Evolutionary conservation across 1,140 invertebrate species (phyloP).

Genomic region (Melipona quadrifasciata): DNA sequence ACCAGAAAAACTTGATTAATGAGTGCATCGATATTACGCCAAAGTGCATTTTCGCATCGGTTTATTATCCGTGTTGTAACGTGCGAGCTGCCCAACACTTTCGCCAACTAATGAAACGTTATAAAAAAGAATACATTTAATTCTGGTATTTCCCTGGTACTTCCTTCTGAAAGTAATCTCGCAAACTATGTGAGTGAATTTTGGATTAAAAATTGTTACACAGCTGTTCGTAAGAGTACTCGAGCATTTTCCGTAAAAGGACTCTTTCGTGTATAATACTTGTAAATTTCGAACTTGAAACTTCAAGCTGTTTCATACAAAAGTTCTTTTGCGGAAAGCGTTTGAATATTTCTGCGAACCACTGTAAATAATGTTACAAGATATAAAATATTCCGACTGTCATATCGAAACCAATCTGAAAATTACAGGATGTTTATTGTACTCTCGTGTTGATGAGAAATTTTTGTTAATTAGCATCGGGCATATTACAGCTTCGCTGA

Average conservation of each 20-base stretch:
- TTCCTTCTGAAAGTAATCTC: background rate
- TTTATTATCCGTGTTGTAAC: background rate
- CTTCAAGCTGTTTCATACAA: no score
- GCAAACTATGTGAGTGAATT: background rate
- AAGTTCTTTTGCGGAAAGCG: no score
- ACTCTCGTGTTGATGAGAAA: no score
- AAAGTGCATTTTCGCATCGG: background rate
- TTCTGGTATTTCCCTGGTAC: background rate
- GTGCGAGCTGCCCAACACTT: background rate
- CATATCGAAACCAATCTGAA: no score
- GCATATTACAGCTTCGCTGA: no score
- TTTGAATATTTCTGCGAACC: background rate
- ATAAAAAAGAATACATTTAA: background rate
- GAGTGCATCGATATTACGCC: slow-evolving; percentile 2
- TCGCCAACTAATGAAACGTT: background rate
- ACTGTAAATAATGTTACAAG: background rate
- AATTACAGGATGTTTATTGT: no score
- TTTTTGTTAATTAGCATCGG: no score
- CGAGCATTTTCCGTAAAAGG: no score
- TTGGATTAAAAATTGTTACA: no score
- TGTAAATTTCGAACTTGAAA: no score
- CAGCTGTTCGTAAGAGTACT: no score
- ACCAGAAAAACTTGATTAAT: slow-evolving; percentile 11
- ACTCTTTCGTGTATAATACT: no score
- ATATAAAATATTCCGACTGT: background rate